These are phyloP conservation scores for Apamea crenata DNA, from an alignment of 2,888 invertebrate genomes.

Conservation along the genomic window DNA sequence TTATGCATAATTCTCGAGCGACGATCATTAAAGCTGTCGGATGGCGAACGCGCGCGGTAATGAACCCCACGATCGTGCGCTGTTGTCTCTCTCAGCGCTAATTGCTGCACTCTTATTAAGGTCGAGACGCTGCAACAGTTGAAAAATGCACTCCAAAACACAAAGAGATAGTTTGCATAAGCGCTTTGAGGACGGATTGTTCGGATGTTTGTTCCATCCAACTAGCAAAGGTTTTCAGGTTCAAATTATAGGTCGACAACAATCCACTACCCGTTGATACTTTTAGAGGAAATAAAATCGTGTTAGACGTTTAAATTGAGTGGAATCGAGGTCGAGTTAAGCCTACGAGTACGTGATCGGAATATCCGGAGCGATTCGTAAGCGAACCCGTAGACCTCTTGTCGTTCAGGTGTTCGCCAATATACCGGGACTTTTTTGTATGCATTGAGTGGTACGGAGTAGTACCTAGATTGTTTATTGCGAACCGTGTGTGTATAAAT, in stretches of 20 bases:
- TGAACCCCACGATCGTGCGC: slow-evolving; percentile 74
- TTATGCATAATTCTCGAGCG: slow-evolving; percentile 70
- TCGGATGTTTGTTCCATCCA: slow-evolving; percentile 50
- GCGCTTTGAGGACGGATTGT: slow-evolving; percentile 57
- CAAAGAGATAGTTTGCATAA: slow-evolving; percentile 63
- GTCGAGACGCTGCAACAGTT: slow-evolving; percentile 77
- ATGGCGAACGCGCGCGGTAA: slow-evolving; percentile 74
- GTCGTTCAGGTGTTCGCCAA: slow-evolving; percentile 71
- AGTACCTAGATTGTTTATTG: slow-evolving; percentile 66
- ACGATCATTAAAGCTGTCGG: slow-evolving; percentile 77
- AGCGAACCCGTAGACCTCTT: slow-evolving; percentile 57
- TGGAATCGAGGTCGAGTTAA: slow-evolving; percentile 77
- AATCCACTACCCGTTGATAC: slow-evolving; percentile 66
- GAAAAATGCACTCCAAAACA: slow-evolving; percentile 75
- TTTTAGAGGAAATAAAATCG: slow-evolving; percentile 74
- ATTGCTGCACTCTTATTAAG: slow-evolving; percentile 83
- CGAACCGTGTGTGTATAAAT: slow-evolving; percentile 68
- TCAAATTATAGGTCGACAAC: slow-evolving; percentile 50
- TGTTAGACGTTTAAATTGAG: slow-evolving; percentile 77
- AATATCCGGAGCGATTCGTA: slow-evolving; percentile 69
- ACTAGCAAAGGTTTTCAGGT: slow-evolving; percentile 43
- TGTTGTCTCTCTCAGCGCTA: slow-evolving; percentile 78
- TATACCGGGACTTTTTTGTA: slow-evolving; percentile 69
- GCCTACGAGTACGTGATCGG: slow-evolving; percentile 72
- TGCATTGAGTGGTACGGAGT: slow-evolving; percentile 68